Evolutionary conservation across 1,140 invertebrate genomes (phyloP).

Genomic region (Lepidotrigona ventralis): DNA sequence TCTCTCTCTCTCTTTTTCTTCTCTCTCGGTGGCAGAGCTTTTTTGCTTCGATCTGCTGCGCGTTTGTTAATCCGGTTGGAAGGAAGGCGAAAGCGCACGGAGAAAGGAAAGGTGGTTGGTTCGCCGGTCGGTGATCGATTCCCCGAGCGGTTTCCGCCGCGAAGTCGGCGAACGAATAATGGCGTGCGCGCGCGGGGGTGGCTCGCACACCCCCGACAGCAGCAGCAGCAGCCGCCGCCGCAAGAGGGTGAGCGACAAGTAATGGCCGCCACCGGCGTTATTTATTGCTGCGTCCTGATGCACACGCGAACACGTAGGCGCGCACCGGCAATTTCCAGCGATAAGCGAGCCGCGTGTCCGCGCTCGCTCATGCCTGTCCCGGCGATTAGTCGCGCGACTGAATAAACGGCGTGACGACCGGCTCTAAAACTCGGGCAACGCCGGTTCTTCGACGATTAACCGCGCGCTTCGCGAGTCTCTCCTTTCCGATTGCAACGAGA

Average conservation of each 20-base stretch:
- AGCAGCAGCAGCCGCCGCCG: slow-evolving; percentile 5
- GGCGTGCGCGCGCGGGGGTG: slow-evolving; percentile 29
- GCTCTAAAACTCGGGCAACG: slow-evolving; percentile 15
- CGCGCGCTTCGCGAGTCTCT: neutral
- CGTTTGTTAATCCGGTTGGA: neutral
- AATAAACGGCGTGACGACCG: slow-evolving; percentile 44
- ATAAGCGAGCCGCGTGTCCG: slow-evolving; percentile 56
- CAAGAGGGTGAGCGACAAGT: slow-evolving; percentile 70
- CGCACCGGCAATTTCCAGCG: slow-evolving; percentile 59
- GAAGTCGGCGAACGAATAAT: slow-evolving; percentile 20
- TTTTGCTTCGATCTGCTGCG: neutral
- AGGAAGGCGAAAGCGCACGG: neutral
- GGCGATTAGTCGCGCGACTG: slow-evolving; percentile 56
- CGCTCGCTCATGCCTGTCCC: slow-evolving; percentile 45
- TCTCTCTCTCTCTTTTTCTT: neutral
- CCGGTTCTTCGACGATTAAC: neutral
- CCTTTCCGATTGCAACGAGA: too few relatives aligned
- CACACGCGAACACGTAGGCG: slow-evolving; percentile 59
- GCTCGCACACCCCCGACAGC: slow-evolving; percentile 36
- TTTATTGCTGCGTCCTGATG: slow-evolving; percentile 66
- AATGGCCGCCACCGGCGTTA: slow-evolving; percentile 73
- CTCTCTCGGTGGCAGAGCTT: neutral
- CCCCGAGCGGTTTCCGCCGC: slow-evolving; percentile 11
- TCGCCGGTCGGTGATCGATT: slow-evolving; percentile 5
- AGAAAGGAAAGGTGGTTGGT: neutral